phyloP scores from a whole-genome alignment of 1,140 invertebrate genomes.

The Asobara japonica region DNA sequence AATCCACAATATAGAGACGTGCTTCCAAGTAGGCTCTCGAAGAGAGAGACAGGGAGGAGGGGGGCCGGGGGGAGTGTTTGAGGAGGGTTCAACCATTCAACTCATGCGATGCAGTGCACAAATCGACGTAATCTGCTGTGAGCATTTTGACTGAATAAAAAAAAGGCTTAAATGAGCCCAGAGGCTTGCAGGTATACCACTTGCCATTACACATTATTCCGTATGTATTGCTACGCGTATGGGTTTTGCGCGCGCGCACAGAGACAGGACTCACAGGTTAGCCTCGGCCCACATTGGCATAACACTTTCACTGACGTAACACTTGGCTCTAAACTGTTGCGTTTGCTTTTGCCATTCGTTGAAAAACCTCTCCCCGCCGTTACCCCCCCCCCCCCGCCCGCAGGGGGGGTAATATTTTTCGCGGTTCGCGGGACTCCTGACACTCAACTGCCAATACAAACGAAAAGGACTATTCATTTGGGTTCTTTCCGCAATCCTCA shows the following conservation, averaged over 20 bases:
- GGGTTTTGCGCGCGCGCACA: slow-evolving; percentile 14
- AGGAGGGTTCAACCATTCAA: background rate
- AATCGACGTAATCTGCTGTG: background rate
- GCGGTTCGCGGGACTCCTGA: too few species aligned
- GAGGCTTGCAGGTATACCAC: background rate
- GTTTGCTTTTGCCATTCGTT: slow-evolving; percentile 48
- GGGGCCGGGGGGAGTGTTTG: background rate
- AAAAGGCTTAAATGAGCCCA: background rate
- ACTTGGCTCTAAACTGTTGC: slow-evolving; percentile 66
- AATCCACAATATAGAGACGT: background rate
- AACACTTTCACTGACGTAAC: slow-evolving; percentile 69
- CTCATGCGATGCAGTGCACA: background rate
- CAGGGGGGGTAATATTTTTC: background rate
- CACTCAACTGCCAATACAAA: too few species aligned
- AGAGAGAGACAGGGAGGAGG: background rate
- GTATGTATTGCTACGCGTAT: slow-evolving; percentile 34
- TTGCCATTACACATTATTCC: slow-evolving; percentile 7
- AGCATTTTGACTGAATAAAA: slow-evolving; percentile 1
- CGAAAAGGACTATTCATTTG: too few species aligned
- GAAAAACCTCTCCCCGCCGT: slow-evolving; percentile 27
- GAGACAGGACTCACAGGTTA: slow-evolving; percentile 64
- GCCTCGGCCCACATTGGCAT: slow-evolving; percentile 68
- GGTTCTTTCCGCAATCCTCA: too few species aligned
- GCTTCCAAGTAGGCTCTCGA: background rate
- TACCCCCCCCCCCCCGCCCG: slow-evolving; percentile 13